Evolutionary conservation across 2,888 invertebrate species (phyloP).

Genomic region (Hyposoter didymator): DNA sequence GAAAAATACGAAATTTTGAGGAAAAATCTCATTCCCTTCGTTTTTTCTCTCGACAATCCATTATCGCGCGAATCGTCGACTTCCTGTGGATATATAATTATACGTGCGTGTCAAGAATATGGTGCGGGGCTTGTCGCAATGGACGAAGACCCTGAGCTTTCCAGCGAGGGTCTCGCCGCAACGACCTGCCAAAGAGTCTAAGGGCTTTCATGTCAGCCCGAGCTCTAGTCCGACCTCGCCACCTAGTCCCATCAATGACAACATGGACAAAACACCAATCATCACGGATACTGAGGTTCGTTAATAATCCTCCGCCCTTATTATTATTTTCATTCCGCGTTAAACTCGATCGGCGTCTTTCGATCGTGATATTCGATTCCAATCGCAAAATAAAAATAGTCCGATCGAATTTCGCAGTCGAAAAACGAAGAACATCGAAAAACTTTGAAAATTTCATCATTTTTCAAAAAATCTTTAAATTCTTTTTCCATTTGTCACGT

Average conservation of each 20-base stretch:
- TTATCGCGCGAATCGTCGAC: background rate
- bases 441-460: background rate
- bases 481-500: background rate
- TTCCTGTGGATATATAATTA: constrained; percentile 13
- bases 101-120: constrained; percentile 85
- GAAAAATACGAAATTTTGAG: background rate
- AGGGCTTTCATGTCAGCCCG: constrained; percentile 84
- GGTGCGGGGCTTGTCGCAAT: constrained; percentile 95
- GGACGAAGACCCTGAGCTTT: constrained; percentile 96
- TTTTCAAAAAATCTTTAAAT: background rate
- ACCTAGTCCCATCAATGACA: constrained; percentile 81
- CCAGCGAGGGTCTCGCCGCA: constrained; percentile 94
- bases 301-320: background rate
- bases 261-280: constrained; percentile 81
- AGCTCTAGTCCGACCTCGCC: constrained; percentile 85
- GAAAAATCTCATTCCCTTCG: background rate
- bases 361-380: background rate
- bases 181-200: constrained; percentile 89
- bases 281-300: constrained; percentile 82
- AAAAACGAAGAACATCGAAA: background rate
- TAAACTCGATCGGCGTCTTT: background rate
- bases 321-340: background rate
- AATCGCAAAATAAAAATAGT: background rate
- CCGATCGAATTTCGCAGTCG: constrained; percentile 6
- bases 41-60: constrained; percentile 16